Percentiles rank a stretch among this genome's conserved stretches.
phyloP scores from a whole-genome alignment of 2,113 vertebrate species.

The Notechis scutatus region DNA sequence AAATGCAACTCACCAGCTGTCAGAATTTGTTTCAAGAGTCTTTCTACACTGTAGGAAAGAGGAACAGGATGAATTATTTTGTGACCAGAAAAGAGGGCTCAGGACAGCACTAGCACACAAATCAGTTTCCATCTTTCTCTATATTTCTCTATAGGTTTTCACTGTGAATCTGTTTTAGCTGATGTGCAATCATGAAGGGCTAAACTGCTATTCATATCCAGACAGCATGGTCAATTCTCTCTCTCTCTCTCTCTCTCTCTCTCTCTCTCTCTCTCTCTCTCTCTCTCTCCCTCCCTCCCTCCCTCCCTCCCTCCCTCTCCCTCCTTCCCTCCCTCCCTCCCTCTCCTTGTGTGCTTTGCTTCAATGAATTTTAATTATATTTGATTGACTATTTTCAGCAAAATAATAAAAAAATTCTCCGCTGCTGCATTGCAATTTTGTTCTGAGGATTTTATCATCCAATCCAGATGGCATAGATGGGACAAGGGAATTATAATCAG shows the following conservation, averaged over 20 bases:
- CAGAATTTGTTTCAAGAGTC: background rate
- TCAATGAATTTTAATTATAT: background rate
- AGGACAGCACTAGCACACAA: background rate
- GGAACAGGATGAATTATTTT: background rate
- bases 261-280: background rate
- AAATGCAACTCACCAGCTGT: background rate
- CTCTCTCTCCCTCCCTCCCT: too few relatives aligned
- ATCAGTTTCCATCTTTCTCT: background rate
- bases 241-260: background rate
- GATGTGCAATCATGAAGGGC: background rate
- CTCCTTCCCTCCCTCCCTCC: too few relatives aligned
- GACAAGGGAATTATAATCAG: background rate
- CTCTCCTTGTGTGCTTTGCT: background rate
- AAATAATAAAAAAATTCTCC: background rate
- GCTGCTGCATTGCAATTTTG: background rate
- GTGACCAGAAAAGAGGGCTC: background rate
- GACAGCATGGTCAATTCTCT: background rate
- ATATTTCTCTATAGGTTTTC: background rate
- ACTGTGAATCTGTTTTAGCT: background rate
- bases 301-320: too few relatives aligned
- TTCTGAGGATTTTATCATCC: background rate
- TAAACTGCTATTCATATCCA: background rate
- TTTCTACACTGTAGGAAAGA: background rate
- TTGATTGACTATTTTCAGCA: background rate
- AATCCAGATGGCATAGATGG: rapidly evolving